Percentiles rank a stretch among this genome's conserved stretches.
phyloP scores from a whole-genome alignment of 2,113 vertebrate genomes.

The Gavia stellata region DNA sequence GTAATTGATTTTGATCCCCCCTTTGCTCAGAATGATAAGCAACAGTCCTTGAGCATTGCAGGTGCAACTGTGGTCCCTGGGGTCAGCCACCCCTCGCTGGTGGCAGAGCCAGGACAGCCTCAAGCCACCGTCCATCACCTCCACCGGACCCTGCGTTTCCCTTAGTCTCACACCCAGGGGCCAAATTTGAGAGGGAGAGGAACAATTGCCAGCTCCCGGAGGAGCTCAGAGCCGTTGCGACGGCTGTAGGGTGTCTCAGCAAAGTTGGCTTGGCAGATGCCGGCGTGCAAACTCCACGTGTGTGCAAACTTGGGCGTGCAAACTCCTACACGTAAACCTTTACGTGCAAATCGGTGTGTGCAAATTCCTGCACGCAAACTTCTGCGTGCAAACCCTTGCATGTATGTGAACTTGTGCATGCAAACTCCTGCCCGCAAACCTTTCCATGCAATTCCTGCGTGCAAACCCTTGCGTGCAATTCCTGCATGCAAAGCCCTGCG shows the following conservation, averaged over 20 bases:
- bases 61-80: too few species aligned
- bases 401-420: too few species aligned
- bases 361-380: background rate
- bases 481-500: background rate
- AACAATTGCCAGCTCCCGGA: background rate
- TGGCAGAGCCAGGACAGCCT: background rate
- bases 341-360: accelerated
- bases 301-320: background rate
- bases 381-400: accelerated
- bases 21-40: background rate
- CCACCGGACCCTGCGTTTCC: accelerated
- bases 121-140: background rate
- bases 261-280: background rate
- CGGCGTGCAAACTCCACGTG: accelerated
- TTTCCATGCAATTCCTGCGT: too few species aligned
- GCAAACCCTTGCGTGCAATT: background rate
- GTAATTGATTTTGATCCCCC: background rate
- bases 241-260: background rate
- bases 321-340: background rate
- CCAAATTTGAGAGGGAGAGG: background rate
- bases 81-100: background rate
- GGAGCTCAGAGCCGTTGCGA: accelerated
- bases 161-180: background rate
- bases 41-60: accelerated
- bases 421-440: background rate